A percentile compares a stretch with the other conserved stretches of the same genome.
Conservation (phyloP, 2,888 invertebrate genomes). For the Eristalinus aeneus region DNA sequence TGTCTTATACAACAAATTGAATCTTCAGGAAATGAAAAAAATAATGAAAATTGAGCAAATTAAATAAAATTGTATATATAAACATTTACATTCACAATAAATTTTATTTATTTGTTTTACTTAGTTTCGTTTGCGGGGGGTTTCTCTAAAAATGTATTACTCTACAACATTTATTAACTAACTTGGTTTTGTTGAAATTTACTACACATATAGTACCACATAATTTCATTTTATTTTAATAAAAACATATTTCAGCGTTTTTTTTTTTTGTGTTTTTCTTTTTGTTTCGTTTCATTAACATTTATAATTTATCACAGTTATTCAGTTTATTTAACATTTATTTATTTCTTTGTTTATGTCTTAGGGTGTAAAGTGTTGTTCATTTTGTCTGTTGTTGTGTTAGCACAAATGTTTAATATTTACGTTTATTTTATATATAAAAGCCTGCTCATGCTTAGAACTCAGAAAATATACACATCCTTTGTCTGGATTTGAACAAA, state of each 20-base stretch:
- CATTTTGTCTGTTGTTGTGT: conserved; percentile 29
- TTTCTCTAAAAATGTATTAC: conserved; percentile 34
- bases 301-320: conserved; percentile 71
- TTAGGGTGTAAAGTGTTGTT: conserved; percentile 48
- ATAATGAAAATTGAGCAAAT: conserved; percentile 57
- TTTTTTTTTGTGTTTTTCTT: background rate
- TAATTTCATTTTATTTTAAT: conserved; percentile 55
- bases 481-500: conserved; percentile 16
- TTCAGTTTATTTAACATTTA: conserved; percentile 70
- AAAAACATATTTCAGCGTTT: conserved; percentile 44
- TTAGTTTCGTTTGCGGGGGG: background rate
- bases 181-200: conserved; percentile 26
- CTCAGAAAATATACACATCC: conserved; percentile 65
- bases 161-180: conserved; percentile 63
- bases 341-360: conserved; percentile 39
- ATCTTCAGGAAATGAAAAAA: background rate
- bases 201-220: conserved; percentile 65
- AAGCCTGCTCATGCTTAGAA: conserved; percentile 64
- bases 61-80: conserved; percentile 43
- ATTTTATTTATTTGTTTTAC: background rate
- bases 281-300: conserved; percentile 40
- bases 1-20: background rate
- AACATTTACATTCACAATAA: background rate
- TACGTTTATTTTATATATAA: conserved; percentile 40
- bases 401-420: conserved; percentile 60